Evolutionary conservation across 1,140 invertebrate genomes (phyloP).

Genomic region (Harlomillsia oculata): DNA sequence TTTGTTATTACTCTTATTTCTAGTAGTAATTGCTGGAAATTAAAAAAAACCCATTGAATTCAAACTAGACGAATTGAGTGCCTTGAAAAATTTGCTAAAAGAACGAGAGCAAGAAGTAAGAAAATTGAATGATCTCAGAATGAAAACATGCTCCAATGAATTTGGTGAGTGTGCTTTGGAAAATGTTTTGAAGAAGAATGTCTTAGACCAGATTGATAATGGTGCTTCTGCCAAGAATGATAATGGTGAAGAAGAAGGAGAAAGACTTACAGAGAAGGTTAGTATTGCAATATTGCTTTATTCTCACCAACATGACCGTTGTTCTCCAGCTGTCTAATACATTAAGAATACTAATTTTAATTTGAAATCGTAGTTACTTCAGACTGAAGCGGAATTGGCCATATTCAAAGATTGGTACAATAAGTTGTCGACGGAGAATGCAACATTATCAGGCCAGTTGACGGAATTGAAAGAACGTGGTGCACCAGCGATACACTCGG

Average conservation of each 20-base stretch:
- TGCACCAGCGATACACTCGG: too few species aligned
- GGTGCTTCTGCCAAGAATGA: conserved; percentile 3
- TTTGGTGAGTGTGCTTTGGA: neutral
- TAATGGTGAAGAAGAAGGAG: conserved; percentile 1
- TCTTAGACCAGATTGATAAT: neutral
- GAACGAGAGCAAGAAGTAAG: conserved; percentile 10
- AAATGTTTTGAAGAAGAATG: neutral
- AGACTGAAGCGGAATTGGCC: conserved; percentile 31
- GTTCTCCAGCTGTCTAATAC: neutral
- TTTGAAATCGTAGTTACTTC: conserved; percentile 22
- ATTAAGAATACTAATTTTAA: neutral
- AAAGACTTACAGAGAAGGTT: conserved; percentile 2
- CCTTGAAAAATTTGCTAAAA: conserved; percentile 6
- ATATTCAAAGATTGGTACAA: conserved; percentile 32
- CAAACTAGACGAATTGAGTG: conserved; percentile 10
- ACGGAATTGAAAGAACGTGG: too few species aligned
- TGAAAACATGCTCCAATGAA: neutral
- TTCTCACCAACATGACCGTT: neutral
- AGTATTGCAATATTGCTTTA: neutral
- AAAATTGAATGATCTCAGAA: conserved; percentile 19
- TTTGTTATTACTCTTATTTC: too few species aligned
- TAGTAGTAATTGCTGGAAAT: too few species aligned
- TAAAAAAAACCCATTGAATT: neutral
- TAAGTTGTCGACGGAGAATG: conserved; percentile 16
- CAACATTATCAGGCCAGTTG: conserved; percentile 16